Conservation (phyloP, 2,797 vertebrate genomes). For the Naso thynnoides region DNA sequence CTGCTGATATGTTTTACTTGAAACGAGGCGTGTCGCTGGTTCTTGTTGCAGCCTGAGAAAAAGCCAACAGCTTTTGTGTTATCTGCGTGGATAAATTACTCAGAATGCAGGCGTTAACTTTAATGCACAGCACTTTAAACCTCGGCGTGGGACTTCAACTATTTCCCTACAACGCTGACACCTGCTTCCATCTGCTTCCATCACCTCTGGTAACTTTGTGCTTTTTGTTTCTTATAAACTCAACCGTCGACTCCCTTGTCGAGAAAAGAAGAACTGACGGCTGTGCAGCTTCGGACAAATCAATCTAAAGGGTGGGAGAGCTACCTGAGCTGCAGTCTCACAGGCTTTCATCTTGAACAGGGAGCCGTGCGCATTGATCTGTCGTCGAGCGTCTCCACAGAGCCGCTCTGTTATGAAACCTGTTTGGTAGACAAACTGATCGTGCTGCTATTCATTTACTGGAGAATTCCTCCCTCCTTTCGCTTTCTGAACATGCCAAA, state of each 20-base stretch:
- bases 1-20: constrained; percentile 1
- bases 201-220: not conserved
- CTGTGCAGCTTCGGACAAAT: constrained; percentile 41
- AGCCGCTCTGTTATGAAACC: constrained; percentile 58
- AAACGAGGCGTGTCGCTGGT: not conserved
- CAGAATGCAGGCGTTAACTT: not conserved
- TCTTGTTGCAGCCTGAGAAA: constrained; percentile 18
- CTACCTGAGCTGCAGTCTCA: constrained; percentile 47
- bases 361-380: constrained; percentile 46
- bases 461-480: constrained; percentile 19
- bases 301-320: constrained; percentile 44
- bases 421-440: constrained; percentile 39
- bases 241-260: constrained; percentile 20
- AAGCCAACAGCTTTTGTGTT: not conserved
- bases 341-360: constrained; percentile 37
- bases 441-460: constrained; percentile 35
- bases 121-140: not conserved
- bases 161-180: not conserved
- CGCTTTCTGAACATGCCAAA: constrained; percentile 41
- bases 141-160: not conserved
- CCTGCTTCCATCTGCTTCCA: not conserved
- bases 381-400: constrained; percentile 21
- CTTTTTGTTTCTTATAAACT: constrained; percentile 9
- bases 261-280: constrained; percentile 32
- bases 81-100: not conserved